Conservation (phyloP, 92 coral and sea anemone species). For the Palythoa grandis region DNA sequence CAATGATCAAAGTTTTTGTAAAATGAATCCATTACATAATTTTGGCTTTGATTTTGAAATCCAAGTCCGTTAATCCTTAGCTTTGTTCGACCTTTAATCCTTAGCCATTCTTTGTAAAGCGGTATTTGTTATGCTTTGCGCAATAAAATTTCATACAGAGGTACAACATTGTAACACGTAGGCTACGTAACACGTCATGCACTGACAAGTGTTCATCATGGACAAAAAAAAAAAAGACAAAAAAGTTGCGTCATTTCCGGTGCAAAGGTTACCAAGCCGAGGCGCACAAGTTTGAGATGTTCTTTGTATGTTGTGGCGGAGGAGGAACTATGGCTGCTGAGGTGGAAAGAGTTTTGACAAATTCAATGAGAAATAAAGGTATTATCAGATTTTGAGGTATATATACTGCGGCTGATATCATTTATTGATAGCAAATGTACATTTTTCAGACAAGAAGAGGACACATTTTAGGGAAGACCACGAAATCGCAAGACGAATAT, state of each 20-base stretch:
- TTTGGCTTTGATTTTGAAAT: too few species aligned
- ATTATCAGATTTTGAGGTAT: neutral
- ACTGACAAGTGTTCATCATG: too few species aligned
- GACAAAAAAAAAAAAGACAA: neutral
- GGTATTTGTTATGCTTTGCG: too few species aligned
- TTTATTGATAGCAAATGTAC: neutral
- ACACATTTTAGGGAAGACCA: constrained; percentile 50
- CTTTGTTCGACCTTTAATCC: too few species aligned
- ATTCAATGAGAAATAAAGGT: constrained; percentile 27
- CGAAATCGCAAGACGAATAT: constrained; percentile 44
- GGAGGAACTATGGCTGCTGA: neutral
- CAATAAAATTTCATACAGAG: too few species aligned
- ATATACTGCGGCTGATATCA: neutral
- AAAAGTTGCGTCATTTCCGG: constrained; percentile 24
- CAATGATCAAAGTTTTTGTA: too few species aligned
- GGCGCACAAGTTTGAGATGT: neutral
- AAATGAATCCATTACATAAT: too few species aligned
- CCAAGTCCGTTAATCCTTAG: too few species aligned
- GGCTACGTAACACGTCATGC: too few species aligned
- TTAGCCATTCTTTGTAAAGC: too few species aligned
- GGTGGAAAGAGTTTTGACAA: neutral
- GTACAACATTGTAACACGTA: too few species aligned
- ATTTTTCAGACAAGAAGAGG: constrained; percentile 43
- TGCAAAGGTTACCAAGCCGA: constrained; percentile 4
- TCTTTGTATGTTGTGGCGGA: neutral